Base-by-base conservation (phyloP, 2,113 vertebrate genomes). In the Ctenomys sociabilis region DNA sequence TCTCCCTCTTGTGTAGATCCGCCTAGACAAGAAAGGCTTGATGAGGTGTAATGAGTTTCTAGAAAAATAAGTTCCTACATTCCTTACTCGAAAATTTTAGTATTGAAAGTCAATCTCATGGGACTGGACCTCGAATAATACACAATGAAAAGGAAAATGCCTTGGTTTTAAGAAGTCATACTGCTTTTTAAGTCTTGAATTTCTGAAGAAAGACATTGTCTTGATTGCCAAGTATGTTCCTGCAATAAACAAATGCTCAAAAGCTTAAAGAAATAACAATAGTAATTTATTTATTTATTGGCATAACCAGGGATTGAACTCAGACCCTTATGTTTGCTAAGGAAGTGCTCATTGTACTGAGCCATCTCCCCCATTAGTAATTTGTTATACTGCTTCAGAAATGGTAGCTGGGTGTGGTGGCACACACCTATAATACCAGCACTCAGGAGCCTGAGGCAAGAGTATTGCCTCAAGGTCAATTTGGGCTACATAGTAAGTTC, bases 1-100 rank as follows among this genome's bases (percentile, higher is more conserved):
- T 93, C 72, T 98, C 98, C 75, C 97, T 97, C 35, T 98, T 96
- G 85, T 91, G 95, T 17, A 98, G 95, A 68, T 98, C 97, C 32
- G 96, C 28, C 98, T 99, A 11, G 26, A 95, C 78, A 94, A 93
- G 93, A 93, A 81, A 52, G 26, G 73, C 35, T 81, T 43, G 37
- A 54, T 77, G 85, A 91, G 90, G 13, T 85, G 43, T n/a, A 88
- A 78, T 52, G 72, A 82, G 37, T 83, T 81, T 77, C 26, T 80
- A 81, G 43, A 94, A 95, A 96, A 86, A 7, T 40, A 73, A 19
- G 13, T 24, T 63, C 78, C 82, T 21, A 61, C 64, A 88, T 94
- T 87, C 75, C 16, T 95, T 66, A 85, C 43, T 78, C 93, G 22
- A 63, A 78, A 70, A 17, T 80, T 94, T 81, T 22, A 75, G 37